phyloP scores from a whole-genome alignment of 1,140 invertebrate species.

The Scaptomyza hsui region DNA sequence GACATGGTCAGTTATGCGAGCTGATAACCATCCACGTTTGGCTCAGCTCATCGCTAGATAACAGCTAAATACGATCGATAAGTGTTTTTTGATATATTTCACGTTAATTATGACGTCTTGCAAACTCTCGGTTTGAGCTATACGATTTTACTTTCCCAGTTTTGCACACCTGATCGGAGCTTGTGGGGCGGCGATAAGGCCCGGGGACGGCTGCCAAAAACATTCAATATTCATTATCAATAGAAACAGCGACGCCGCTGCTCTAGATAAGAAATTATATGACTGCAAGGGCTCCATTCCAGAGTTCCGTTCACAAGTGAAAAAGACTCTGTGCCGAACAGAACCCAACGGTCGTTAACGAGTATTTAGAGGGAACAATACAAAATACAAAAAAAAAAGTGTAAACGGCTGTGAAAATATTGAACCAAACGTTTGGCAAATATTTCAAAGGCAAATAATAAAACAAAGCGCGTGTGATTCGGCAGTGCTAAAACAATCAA shows the following conservation, averaged over 20 bases:
- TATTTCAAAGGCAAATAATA: conserved; percentile 63
- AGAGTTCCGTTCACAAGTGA: conserved; percentile 51
- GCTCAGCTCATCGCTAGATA: conserved; percentile 43
- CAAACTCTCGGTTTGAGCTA: conserved; percentile 15
- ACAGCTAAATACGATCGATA: conserved; percentile 17
- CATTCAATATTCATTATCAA: conserved; percentile 75
- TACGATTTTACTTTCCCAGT: background rate
- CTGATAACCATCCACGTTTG: conserved; percentile 2
- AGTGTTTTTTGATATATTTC: conserved; percentile 6
- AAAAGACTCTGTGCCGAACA: conserved; percentile 54
- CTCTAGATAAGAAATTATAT: conserved; percentile 59
- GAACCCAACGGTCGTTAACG: conserved; percentile 41
- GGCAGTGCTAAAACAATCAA: conserved; percentile 9
- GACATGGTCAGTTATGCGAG: conserved; percentile 56
- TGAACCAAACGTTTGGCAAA: conserved; percentile 57
- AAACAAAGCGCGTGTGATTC: conserved; percentile 42
- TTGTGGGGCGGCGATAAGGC: conserved; percentile 35
- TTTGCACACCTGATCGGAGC: conserved; percentile 9
- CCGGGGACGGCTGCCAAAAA: conserved; percentile 52
- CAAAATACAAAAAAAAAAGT: conserved; percentile 22
- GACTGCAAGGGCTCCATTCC: conserved; percentile 34
- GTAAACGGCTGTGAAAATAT: conserved; percentile 70
- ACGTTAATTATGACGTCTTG: conserved; percentile 47
- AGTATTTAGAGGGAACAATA: background rate
- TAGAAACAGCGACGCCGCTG: conserved; percentile 27